A percentile compares a stretch with the other conserved stretches of the same genome.
Evolutionary conservation across 2,797 vertebrate species (phyloP).

Genomic region (Liparis tanakae): DNA sequence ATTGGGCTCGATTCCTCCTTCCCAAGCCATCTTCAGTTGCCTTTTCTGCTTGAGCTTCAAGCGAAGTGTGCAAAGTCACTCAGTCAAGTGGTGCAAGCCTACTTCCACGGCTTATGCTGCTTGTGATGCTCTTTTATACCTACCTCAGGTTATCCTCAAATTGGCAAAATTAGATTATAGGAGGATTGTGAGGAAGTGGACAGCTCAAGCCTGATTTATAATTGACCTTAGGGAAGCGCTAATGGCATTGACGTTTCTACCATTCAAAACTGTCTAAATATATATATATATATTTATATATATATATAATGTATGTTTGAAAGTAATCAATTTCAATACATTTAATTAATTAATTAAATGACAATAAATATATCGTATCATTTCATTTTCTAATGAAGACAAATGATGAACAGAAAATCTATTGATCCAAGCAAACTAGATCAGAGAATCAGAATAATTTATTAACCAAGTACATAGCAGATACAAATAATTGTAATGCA

Average conservation of each 20-base stretch:
- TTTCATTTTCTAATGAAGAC: too few species aligned
- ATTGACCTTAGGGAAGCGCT: conserved; percentile 46
- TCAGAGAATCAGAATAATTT: too few species aligned
- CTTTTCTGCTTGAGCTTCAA: conserved; percentile 8
- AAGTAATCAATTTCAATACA: too few species aligned
- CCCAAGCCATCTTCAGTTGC: conserved; percentile 55
- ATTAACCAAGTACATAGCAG: too few species aligned
- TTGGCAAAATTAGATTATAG: conserved; percentile 59
- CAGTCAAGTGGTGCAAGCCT: conserved; percentile 12
- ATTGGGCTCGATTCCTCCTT: conserved; percentile 69
- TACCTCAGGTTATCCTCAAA: conserved; percentile 40
- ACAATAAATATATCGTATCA: too few species aligned
- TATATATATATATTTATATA: background rate
- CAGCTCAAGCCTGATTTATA: conserved; percentile 45
- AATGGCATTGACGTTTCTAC: conserved; percentile 7
- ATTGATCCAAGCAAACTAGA: background rate
- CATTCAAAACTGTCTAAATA: background rate
- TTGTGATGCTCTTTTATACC: conserved; percentile 61
- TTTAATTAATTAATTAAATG: too few species aligned
- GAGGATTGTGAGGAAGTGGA: conserved; percentile 50
- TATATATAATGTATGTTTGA: too few species aligned
- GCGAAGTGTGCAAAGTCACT: background rate
- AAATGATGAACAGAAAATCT: background rate
- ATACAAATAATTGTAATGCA: too few species aligned
- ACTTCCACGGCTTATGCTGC: conserved; percentile 12